Conservation (phyloP, 1,140 invertebrate species). For the Paraescarpia echinospica region DNA sequence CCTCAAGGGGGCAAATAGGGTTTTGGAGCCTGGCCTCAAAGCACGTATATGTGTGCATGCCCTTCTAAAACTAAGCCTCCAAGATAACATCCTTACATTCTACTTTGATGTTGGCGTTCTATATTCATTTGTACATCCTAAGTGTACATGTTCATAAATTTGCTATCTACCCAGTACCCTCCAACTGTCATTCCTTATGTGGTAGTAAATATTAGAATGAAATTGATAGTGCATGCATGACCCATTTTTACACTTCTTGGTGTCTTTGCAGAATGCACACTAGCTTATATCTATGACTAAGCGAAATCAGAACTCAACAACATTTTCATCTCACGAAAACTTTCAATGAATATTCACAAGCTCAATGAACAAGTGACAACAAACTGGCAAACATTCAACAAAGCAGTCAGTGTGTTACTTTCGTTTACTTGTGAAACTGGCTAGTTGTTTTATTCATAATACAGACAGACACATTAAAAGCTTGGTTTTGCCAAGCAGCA, state of each 20-base stretch:
- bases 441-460: background rate
- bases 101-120: background rate
- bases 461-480: background rate
- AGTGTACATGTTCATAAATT: background rate
- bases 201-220: too few species aligned
- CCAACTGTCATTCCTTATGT: too few species aligned
- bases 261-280: background rate
- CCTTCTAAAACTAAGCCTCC: background rate
- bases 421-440: background rate
- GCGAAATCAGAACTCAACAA: background rate
- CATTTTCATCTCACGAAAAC: background rate
- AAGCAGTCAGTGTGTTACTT: background rate
- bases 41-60: too few species aligned
- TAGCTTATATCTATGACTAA: background rate
- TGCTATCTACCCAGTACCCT: background rate
- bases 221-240: too few species aligned
- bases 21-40: too few species aligned
- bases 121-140: background rate
- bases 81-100: background rate
- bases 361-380: background rate
- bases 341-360: conserved; percentile 6
- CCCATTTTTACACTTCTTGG: background rate
- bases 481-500: background rate
- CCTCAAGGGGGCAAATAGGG: too few species aligned
- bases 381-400: conserved; percentile 1